These are phyloP conservation scores for Lampris incognitus DNA, from an alignment of 2,113 vertebrate genomes.

Conservation along the genomic window DNA sequence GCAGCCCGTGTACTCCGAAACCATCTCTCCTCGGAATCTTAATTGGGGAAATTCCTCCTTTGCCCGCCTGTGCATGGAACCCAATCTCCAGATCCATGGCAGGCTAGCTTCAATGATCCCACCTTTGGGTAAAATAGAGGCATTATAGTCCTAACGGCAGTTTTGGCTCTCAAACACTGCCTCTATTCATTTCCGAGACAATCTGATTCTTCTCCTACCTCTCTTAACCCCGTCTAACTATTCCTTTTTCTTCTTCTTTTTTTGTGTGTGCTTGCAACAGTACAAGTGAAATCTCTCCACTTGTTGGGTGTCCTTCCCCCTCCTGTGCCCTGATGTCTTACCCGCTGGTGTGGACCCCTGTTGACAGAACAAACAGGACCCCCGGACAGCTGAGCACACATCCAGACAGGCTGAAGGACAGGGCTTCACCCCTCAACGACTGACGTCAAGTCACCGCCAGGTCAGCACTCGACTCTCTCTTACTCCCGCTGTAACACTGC, in stretches of 20 bases:
- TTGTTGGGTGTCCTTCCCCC: slow-evolving; percentile 43
- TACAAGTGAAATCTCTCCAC: slow-evolving; percentile 63
- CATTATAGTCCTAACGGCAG: slow-evolving; percentile 77
- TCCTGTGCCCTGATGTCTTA: slow-evolving; percentile 46
- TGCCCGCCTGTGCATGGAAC: slow-evolving; percentile 73
- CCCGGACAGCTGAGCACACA: slow-evolving; percentile 14
- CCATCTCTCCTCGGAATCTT: slow-evolving; percentile 79
- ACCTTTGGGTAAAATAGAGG: slow-evolving; percentile 75
- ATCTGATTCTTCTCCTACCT: slow-evolving; percentile 70
- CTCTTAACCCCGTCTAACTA: slow-evolving; percentile 51
- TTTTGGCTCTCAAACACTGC: slow-evolving; percentile 80
- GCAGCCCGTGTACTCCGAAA: slow-evolving; percentile 55
- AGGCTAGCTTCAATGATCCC: slow-evolving; percentile 75
- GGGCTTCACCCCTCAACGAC: slow-evolving; percentile 18
- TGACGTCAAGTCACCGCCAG: slow-evolving; percentile 47
- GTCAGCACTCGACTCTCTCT: slow-evolving; percentile 58
- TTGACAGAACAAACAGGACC: slow-evolving; percentile 31
- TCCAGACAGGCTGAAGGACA: neutral
- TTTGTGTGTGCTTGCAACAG: slow-evolving; percentile 21
- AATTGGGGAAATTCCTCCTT: slow-evolving; percentile 82
- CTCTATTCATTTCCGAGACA: slow-evolving; percentile 77
- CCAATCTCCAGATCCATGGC: slow-evolving; percentile 71
- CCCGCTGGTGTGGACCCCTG: slow-evolving; percentile 24
- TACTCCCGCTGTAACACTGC: neutral
- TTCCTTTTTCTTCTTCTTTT: slow-evolving; percentile 35